Percentiles rank a stretch among this genome's conserved stretches.
phyloP scores from a whole-genome alignment of 2,797 vertebrate genomes.

The Rhinogobio ventralis region DNA sequence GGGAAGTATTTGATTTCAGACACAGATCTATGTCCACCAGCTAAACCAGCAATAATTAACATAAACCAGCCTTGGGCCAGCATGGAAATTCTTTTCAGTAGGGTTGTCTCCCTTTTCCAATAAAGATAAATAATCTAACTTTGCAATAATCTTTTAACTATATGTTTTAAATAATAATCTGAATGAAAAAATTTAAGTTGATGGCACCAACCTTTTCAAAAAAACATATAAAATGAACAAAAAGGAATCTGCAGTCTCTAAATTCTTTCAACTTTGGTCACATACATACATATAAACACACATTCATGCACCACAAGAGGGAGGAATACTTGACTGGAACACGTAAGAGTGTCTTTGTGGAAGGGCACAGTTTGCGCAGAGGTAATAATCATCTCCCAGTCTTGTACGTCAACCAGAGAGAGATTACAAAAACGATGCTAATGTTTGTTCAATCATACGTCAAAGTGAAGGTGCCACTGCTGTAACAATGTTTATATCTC shows the following conservation, averaged over 20 bases:
- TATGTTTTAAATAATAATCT: conserved; percentile 73
- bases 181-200: conserved; percentile 66
- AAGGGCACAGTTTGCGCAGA: conserved; percentile 53
- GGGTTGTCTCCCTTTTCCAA: conserved; percentile 4
- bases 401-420: conserved; percentile 34
- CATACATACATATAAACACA: conserved; percentile 46
- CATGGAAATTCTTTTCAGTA: conserved; percentile 2
- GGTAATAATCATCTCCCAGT: conserved; percentile 49
- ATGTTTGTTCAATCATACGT: conserved; percentile 49
- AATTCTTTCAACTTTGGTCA: conserved; percentile 43
- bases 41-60: conserved; percentile 1
- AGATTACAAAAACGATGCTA: conserved; percentile 45
- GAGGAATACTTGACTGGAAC: conserved; percentile 56
- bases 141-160: conserved; percentile 69
- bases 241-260: conserved; percentile 2
- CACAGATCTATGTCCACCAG: background rate
- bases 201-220: conserved; percentile 76
- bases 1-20: background rate
- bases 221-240: conserved; percentile 35
- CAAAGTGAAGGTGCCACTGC: conserved; percentile 28
- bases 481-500: conserved; percentile 69
- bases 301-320: conserved; percentile 42
- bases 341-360: conserved; percentile 34
- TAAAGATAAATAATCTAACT: conserved; percentile 76
- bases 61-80: background rate